Conservation (phyloP, 2,797 vertebrate species). For the Kryptolebias ocellatus region DNA sequence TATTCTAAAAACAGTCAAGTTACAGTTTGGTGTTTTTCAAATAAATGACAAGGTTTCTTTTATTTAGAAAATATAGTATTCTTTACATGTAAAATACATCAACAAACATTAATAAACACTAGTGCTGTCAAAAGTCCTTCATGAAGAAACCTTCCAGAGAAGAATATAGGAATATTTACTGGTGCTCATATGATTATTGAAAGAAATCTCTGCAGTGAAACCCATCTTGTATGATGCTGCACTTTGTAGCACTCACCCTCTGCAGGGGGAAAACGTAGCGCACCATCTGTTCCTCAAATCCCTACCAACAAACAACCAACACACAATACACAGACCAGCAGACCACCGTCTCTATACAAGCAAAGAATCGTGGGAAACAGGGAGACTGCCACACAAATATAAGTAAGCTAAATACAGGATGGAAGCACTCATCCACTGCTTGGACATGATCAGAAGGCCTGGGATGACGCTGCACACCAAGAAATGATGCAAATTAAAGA, state of each 20-base stretch:
- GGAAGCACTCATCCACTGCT: conserved; percentile 63
- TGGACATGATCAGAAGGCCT: conserved; percentile 68
- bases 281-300: conserved; percentile 75
- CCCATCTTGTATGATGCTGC: conserved; percentile 64
- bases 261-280: conserved; percentile 58
- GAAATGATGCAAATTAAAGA: conserved; percentile 69
- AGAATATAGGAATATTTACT: conserved; percentile 6
- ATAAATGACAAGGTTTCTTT: no score
- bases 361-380: conserved; percentile 58
- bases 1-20: conserved; percentile 6
- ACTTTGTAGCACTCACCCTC: conserved; percentile 66
- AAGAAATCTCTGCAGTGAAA: conserved; percentile 53
- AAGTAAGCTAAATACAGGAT: conserved; percentile 61
- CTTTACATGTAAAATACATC: neutral
- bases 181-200: conserved; percentile 7
- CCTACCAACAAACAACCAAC: conserved; percentile 64
- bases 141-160: neutral
- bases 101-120: neutral
- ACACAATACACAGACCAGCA: conserved; percentile 54
- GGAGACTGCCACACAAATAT: conserved; percentile 40
- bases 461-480: conserved; percentile 45
- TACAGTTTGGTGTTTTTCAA: neutral
- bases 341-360: conserved; percentile 54
- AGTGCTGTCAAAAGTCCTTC: neutral
- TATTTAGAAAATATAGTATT: no score